Conservation (phyloP, 2,113 vertebrate genomes). For the zebrafish (Danio rerio) region DNA sequence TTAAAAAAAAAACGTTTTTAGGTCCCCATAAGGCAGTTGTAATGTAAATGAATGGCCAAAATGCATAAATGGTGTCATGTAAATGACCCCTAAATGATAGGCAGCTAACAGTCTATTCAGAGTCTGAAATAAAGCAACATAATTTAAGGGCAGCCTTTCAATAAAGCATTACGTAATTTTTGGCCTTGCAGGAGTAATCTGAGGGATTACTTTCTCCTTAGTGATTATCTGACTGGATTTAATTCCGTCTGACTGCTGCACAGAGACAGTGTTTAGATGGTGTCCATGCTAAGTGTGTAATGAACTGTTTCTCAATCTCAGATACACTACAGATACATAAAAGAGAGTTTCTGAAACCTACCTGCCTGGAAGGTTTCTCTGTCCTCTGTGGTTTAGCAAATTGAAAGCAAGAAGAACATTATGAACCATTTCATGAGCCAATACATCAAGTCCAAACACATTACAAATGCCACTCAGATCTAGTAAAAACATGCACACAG, state of each 20-base stretch:
- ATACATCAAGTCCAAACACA: background rate
- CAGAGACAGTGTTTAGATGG: background rate
- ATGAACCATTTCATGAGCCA: background rate
- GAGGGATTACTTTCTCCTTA: constrained; percentile 33
- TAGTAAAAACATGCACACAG: constrained; percentile 20
- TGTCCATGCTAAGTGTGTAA: too few relatives aligned
- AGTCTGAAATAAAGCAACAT: background rate
- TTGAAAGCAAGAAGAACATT: constrained; percentile 34
- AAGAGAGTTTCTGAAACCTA: constrained; percentile 52
- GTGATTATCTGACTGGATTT: constrained; percentile 52
- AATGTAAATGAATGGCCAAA: too few relatives aligned
- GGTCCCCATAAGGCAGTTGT: too few relatives aligned
- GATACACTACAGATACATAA: too few relatives aligned
- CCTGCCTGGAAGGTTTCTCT: constrained; percentile 71
- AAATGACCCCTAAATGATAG: too few relatives aligned
- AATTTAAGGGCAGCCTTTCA: constrained; percentile 5
- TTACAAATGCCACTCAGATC: background rate
- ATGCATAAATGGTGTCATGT: too few relatives aligned
- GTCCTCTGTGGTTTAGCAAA: constrained; percentile 67
- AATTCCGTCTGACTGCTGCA: constrained; percentile 3
- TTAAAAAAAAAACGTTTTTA: too few relatives aligned
- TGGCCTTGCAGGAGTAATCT: constrained; percentile 36
- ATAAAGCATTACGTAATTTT: constrained; percentile 40
- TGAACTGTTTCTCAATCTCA: too few relatives aligned
- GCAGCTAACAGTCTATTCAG: background rate